Conservation (phyloP, 2,888 invertebrate species). For the Metallyticus violacea region DNA sequence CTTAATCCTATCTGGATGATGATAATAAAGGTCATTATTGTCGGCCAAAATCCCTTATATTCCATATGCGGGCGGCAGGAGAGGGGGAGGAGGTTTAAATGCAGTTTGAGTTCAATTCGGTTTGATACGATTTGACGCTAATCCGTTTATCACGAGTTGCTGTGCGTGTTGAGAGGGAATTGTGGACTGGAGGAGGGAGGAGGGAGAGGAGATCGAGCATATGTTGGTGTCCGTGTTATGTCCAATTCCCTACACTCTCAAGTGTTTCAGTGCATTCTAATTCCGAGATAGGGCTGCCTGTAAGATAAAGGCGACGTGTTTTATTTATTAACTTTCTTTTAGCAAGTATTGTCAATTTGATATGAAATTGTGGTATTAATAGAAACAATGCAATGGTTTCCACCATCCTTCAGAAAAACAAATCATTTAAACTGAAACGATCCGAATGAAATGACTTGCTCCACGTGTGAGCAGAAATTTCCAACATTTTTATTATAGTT, state of each 20-base stretch:
- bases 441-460: too few species aligned
- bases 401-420: too few species aligned
- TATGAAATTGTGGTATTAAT: too few species aligned
- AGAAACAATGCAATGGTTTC: too few species aligned
- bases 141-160: conserved; percentile 32
- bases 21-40: conserved; percentile 29
- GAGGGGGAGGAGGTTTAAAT: conserved; percentile 15
- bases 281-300: background rate
- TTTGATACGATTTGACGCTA: conserved; percentile 34
- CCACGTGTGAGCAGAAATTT: too few species aligned
- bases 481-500: too few species aligned
- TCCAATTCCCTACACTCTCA: background rate
- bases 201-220: background rate
- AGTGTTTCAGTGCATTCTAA: background rate
- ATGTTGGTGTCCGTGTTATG: conserved; percentile 10
- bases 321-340: too few species aligned
- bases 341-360: too few species aligned
- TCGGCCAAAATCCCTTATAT: conserved; percentile 21
- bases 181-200: background rate
- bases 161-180: conserved; percentile 10
- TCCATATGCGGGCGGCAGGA: conserved; percentile 9
- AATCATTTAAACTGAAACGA: too few species aligned
- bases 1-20: conserved; percentile 19
- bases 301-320: background rate
- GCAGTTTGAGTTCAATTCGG: conserved; percentile 34